Conservation (phyloP, 2,888 invertebrate genomes). For the Pheosia tremula region DNA sequence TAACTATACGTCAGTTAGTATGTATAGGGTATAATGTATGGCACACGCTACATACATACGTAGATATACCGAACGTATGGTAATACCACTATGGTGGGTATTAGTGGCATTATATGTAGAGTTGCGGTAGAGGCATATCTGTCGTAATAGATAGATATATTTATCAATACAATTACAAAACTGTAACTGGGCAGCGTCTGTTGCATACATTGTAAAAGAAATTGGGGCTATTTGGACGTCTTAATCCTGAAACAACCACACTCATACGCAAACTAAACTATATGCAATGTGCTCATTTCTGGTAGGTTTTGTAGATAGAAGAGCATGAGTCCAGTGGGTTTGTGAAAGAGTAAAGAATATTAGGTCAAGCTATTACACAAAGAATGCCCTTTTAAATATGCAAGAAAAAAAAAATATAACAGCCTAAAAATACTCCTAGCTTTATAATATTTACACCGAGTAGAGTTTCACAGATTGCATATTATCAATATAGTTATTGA, state of each 20-base stretch:
- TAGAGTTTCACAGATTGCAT: not conserved
- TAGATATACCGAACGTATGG: conserved; percentile 26
- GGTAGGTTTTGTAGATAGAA: too few relatives aligned
- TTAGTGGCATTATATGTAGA: conserved; percentile 13
- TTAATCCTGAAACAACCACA: too few relatives aligned
- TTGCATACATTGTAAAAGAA: too few relatives aligned
- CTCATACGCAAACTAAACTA: too few relatives aligned
- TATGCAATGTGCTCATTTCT: too few relatives aligned
- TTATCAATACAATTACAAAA: too few relatives aligned
- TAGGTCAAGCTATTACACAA: too few relatives aligned
- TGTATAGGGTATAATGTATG: conserved; percentile 49
- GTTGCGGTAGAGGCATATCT: conserved; percentile 6
- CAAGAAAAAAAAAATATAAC: not conserved
- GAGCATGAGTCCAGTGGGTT: too few relatives aligned
- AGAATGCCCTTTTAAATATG: too few relatives aligned
- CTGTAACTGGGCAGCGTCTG: too few relatives aligned
- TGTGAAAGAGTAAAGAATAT: too few relatives aligned
- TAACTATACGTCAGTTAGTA: conserved; percentile 48
- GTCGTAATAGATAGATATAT: not conserved
- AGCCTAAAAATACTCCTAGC: not conserved
- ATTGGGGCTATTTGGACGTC: too few relatives aligned
- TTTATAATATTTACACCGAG: not conserved
- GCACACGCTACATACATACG: conserved; percentile 47
- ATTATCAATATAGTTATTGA: not conserved
- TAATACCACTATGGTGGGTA: conserved; percentile 23